These are phyloP conservation scores for Machaerirhynchus nigripectus DNA, from an alignment of 2,113 vertebrate species.

Conservation along the genomic window DNA sequence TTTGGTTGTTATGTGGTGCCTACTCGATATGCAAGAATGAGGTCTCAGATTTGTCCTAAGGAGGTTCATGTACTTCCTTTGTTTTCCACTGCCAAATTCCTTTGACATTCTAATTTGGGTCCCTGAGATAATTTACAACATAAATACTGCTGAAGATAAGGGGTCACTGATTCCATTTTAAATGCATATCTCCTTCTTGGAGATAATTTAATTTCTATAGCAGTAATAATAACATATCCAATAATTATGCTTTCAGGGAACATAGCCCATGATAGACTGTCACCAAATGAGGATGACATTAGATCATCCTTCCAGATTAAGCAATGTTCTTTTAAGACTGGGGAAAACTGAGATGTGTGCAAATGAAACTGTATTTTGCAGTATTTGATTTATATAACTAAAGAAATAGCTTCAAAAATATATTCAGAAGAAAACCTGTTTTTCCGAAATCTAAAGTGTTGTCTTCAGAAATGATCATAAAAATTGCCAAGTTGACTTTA, in stretches of 20 bases:
- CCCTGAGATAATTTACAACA: constrained; percentile 11
- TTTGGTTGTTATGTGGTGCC: background rate
- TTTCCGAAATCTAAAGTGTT: background rate
- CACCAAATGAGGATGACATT: background rate
- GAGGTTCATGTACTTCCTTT: background rate
- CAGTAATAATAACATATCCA: background rate
- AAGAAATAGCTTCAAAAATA: background rate
- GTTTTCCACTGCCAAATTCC: background rate
- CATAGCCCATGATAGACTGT: background rate
- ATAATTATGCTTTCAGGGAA: constrained; percentile 12
- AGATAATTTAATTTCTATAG: constrained; percentile 36
- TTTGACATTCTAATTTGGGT: constrained; percentile 20
- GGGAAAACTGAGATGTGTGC: background rate
- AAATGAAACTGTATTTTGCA: background rate
- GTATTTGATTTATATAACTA: background rate
- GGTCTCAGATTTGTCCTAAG: constrained; percentile 2
- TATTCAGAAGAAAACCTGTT: background rate
- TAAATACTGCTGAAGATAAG: constrained; percentile 13
- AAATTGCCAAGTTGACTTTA: background rate
- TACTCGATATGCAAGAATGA: background rate
- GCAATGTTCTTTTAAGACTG: background rate
- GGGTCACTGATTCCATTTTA: background rate
- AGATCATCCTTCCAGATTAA: background rate
- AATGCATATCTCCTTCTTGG: background rate
- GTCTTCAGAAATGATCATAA: background rate